Percentiles rank a stretch among this genome's conserved stretches.
Conservation (phyloP, 2,113 vertebrate genomes). For the Sphyrna mokarran region DNA sequence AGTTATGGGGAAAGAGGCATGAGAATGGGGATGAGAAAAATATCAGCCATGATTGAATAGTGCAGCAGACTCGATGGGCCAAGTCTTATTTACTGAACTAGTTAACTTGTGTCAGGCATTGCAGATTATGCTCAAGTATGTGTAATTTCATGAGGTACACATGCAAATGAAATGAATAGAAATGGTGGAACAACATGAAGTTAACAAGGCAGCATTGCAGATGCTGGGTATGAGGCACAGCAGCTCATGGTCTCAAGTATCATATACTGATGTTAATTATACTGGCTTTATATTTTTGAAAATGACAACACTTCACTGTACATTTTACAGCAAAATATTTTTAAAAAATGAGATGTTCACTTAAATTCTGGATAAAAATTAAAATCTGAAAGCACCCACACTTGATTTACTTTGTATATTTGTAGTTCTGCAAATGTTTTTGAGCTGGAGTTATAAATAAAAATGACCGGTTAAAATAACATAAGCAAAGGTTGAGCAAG, state of each 20-base stretch:
- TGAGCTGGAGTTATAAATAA: neutral
- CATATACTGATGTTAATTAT: neutral
- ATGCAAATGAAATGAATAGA: neutral
- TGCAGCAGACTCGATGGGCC: no score
- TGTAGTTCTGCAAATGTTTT: neutral
- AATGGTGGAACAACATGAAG: neutral
- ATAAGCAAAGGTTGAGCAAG: neutral
- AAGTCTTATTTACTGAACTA: neutral
- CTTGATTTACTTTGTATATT: neutral
- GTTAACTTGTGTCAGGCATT: neutral
- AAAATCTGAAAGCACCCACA: neutral
- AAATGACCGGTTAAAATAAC: neutral
- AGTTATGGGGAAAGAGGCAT: no score
- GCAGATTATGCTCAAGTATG: neutral
- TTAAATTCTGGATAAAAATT: neutral
- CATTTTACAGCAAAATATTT: neutral
- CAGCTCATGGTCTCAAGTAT: neutral
- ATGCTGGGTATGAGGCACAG: neutral
- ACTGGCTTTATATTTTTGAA: neutral
- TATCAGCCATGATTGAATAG: no score
- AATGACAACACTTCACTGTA: neutral
- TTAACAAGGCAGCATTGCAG: neutral
- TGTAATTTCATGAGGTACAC: neutral
- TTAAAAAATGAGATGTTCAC: neutral
- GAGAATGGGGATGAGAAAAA: no score